Evolutionary conservation across 2,888 invertebrate species (phyloP).

Genomic region (Drosophila anomalata): DNA sequence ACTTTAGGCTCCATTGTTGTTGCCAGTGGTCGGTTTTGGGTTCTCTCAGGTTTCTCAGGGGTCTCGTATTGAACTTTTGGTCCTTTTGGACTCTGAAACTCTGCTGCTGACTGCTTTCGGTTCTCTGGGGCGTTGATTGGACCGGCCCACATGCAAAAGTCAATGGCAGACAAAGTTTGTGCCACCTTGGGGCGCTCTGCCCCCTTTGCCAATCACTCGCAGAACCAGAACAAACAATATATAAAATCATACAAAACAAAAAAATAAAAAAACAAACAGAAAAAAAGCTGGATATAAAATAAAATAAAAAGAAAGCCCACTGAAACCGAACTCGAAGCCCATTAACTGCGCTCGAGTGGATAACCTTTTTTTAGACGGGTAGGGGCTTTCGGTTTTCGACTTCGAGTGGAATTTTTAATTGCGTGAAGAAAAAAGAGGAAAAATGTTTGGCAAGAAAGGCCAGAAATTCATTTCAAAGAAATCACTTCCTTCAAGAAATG

Average conservation of each 20-base stretch:
- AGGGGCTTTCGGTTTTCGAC: background rate
- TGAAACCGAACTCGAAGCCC: slow-evolving; percentile 53
- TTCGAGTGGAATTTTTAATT: slow-evolving; percentile 55
- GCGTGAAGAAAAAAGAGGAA: slow-evolving; percentile 16
- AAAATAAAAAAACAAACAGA: background rate
- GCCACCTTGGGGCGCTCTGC: slow-evolving; percentile 47
- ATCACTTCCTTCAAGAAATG: slow-evolving; percentile 48
- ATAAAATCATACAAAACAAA: slow-evolving; percentile 6
- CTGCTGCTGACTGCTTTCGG: background rate
- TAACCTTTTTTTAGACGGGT: slow-evolving; percentile 37
- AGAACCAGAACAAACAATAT: slow-evolving; percentile 31
- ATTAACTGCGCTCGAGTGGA: slow-evolving; percentile 72
- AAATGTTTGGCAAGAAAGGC: slow-evolving; percentile 13
- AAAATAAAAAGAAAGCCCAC: slow-evolving; percentile 46
- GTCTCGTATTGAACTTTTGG: slow-evolving; percentile 37
- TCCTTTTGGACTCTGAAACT: slow-evolving; percentile 1
- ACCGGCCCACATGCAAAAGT: slow-evolving; percentile 56
- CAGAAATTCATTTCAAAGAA: slow-evolving; percentile 51
- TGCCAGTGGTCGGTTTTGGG: slow-evolving; percentile 16
- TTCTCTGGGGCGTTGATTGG: slow-evolving; percentile 55
- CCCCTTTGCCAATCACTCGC: slow-evolving; percentile 63
- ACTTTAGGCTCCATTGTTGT: slow-evolving; percentile 20
- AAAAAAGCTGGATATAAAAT: slow-evolving; percentile 13
- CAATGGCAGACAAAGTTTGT: slow-evolving; percentile 52
- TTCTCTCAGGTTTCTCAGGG: slow-evolving; percentile 24